These are phyloP conservation scores for Labeo calbasu DNA, from an alignment of 2,797 vertebrate genomes.

Conservation along the genomic window DNA sequence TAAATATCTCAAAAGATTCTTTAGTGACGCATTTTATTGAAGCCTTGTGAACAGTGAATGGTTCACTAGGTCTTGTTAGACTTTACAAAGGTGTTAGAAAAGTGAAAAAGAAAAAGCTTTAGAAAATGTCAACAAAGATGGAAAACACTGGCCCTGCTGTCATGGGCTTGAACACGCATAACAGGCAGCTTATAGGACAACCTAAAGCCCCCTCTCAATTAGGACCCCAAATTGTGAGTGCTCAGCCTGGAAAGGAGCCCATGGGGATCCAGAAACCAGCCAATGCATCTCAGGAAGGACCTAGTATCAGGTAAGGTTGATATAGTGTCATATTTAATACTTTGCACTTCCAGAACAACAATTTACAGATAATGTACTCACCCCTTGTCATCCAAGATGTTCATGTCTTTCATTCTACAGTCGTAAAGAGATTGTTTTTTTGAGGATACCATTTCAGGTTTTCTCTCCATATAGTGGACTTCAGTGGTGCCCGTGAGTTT, in stretches of 20 bases:
- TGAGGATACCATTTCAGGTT: too few species aligned
- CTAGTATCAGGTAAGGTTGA: slow-evolving; percentile 69
- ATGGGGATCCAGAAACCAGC: slow-evolving; percentile 68
- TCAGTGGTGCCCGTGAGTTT: too few species aligned
- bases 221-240: slow-evolving; percentile 66
- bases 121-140: slow-evolving; percentile 80
- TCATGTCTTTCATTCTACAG: too few species aligned
- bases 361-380: too few species aligned
- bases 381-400: too few species aligned
- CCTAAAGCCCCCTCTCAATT: slow-evolving; percentile 73
- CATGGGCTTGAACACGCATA: slow-evolving; percentile 82
- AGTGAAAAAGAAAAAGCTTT: slow-evolving; percentile 26
- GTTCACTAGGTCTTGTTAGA: slow-evolving; percentile 77
- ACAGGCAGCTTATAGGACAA: slow-evolving; percentile 80
- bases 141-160: slow-evolving; percentile 74
- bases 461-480: too few species aligned
- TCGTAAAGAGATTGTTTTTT: too few species aligned
- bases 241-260: slow-evolving; percentile 65
- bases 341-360: neutral
- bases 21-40: slow-evolving; percentile 69
- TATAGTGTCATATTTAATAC: neutral
- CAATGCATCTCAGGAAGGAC: slow-evolving; percentile 69
- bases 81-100: slow-evolving; percentile 70
- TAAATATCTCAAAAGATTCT: slow-evolving; percentile 74
- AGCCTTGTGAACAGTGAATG: slow-evolving; percentile 74